A percentile compares a stretch with the other conserved stretches of the same genome.
These are phyloP conservation scores for Girardinus metallicus DNA, from an alignment of 2,797 vertebrate genomes.

Conservation along the genomic window DNA sequence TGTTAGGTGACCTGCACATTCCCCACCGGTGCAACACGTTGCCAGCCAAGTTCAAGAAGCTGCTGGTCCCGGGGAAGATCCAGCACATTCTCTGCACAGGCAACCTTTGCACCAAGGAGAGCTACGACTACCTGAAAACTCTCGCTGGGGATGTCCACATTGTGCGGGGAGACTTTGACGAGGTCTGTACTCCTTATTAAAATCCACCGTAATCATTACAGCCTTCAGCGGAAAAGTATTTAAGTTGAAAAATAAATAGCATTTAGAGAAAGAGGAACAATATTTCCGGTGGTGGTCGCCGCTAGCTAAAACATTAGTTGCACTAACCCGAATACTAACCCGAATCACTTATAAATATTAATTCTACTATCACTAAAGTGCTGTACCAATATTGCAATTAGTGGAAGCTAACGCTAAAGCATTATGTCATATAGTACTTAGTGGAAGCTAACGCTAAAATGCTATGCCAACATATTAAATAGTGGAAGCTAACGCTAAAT, in stretches of 20 bases:
- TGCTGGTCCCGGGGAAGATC: conserved; percentile 98
- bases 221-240: neutral
- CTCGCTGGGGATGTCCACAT: conserved; percentile 97
- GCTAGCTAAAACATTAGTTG: neutral
- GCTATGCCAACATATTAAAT: too few relatives aligned
- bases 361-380: neutral
- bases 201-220: neutral
- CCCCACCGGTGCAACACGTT: conserved; percentile 98
- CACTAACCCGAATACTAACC: neutral
- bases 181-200: conserved; percentile 76
- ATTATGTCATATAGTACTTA: too few relatives aligned
- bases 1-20: conserved; percentile 98
- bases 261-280: neutral
- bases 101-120: conserved; percentile 99
- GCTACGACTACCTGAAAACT: conserved; percentile 99
- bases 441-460: neutral
- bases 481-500: too few relatives aligned
- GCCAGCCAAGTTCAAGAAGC: conserved; percentile 98
- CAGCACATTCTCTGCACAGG: conserved; percentile 99
- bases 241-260: neutral
- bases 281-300: neutral
- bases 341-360: neutral
- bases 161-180: conserved; percentile 97
- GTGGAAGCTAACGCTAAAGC: neutral
- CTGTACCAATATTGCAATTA: neutral